Percentiles rank a stretch among this genome's conserved stretches.
Evolutionary conservation across 53 echinoderm and acorn worm species (phyloP).

Genomic region (Mesocentrotus franciscanus): DNA sequence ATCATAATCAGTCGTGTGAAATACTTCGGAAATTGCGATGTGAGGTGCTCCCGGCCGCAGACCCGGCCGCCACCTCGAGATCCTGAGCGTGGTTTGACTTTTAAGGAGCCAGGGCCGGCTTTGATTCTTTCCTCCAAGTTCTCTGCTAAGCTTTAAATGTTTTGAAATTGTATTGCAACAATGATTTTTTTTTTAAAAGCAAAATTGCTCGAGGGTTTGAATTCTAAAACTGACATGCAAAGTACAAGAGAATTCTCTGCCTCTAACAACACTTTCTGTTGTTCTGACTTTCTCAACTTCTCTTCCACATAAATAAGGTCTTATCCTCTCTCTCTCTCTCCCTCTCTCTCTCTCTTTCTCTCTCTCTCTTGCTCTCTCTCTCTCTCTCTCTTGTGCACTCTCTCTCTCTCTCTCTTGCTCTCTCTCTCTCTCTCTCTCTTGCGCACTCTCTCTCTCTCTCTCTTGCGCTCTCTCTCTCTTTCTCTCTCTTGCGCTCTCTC

Average conservation of each 20-base stretch:
- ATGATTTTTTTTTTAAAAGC: slow-evolving; percentile 3
- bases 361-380: background rate
- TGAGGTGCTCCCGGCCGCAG: background rate
- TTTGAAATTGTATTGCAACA: background rate
- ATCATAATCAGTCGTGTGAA: slow-evolving; percentile 64
- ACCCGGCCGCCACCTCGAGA: slow-evolving; percentile 25
- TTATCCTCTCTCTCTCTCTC: background rate
- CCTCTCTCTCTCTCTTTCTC: background rate
- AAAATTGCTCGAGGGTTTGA: background rate
- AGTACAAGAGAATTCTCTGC: background rate
- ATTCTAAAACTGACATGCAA: slow-evolving; percentile 9
- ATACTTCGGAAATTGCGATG: slow-evolving; percentile 62
- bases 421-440: background rate
- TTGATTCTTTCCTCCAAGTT: background rate
- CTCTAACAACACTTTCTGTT: background rate
- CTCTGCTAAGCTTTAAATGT: background rate
- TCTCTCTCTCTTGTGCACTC: background rate
- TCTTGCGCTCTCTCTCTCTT: too few species aligned
- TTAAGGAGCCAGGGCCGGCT: background rate
- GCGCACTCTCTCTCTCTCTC: background rate
- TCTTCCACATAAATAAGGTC: background rate
- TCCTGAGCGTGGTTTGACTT: slow-evolving; percentile 27
- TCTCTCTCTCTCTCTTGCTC: background rate
- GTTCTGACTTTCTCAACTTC: background rate
- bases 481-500: too few species aligned